phyloP scores from a whole-genome alignment of 2,113 vertebrate genomes.

The Cichladusa arquata region DNA sequence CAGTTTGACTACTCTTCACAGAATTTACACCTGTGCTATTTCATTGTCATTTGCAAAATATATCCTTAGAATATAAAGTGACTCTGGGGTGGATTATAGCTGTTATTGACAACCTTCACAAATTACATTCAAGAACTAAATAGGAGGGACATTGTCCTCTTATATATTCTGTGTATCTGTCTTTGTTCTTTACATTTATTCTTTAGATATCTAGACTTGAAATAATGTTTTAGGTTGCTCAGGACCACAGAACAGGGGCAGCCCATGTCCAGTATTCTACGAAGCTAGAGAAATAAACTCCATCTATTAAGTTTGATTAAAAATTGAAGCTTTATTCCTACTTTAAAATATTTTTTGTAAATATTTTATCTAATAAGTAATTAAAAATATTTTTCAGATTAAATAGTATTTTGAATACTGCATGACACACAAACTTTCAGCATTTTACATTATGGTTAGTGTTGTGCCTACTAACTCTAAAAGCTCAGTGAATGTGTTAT shows the following conservation, averaged over 20 bases:
- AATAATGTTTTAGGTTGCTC: not conserved
- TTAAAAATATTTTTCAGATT: not conserved
- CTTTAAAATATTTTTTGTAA: not conserved
- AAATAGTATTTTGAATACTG: not conserved
- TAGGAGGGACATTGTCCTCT: not conserved
- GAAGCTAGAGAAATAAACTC: not conserved
- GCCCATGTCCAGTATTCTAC: not conserved
- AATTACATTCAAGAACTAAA: not conserved
- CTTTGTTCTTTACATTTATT: not conserved
- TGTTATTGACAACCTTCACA: not conserved
- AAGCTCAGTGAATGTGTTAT: not conserved
- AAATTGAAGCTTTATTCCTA: not conserved
- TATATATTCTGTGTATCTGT: not conserved
- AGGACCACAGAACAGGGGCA: not conserved
- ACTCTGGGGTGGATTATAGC: not conserved
- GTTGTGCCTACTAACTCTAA: not conserved
- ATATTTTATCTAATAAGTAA: not conserved
- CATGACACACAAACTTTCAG: not conserved
- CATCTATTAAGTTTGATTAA: not conserved
- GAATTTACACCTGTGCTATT: not conserved
- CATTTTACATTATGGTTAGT: not conserved
- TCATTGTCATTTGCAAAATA: not conserved
- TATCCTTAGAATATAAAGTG: not conserved
- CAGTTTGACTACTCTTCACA: not conserved
- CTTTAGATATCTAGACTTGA: not conserved